Evolutionary conservation across 2,888 invertebrate genomes (phyloP).

Genomic region (Leucophora obtusa): DNA sequence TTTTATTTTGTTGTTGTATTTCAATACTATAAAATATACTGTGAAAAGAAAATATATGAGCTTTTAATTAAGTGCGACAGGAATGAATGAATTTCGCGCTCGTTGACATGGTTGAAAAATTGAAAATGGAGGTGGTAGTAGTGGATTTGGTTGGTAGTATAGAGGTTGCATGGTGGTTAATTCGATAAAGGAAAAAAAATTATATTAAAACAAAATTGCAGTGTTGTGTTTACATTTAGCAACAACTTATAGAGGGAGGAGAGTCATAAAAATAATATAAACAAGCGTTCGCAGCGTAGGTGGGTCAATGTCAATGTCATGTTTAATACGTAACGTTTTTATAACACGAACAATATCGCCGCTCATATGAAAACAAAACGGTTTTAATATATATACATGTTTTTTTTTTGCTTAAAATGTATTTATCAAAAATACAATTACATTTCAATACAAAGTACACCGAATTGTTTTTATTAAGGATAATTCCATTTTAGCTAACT

Average conservation of each 20-base stretch:
- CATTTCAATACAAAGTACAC: too few relatives aligned
- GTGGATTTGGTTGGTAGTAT: not conserved
- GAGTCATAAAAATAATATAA: not conserved
- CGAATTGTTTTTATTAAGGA: too few relatives aligned
- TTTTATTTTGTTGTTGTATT: slow-evolving; percentile 7
- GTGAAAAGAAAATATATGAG: slow-evolving; percentile 28
- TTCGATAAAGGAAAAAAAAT: slow-evolving; percentile 24
- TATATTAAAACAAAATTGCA: slow-evolving; percentile 14
- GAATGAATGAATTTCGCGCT: slow-evolving; percentile 42
- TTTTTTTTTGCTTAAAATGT: too few relatives aligned
- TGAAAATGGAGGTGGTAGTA: slow-evolving; percentile 10
- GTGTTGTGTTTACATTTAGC: slow-evolving; percentile 35
- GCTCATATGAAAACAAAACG: too few relatives aligned
- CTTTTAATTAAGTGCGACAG: slow-evolving; percentile 58
- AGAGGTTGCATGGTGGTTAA: not conserved
- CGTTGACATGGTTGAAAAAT: slow-evolving; percentile 40
- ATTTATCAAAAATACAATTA: too few relatives aligned
- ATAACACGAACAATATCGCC: not conserved
- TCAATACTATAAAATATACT: slow-evolving; percentile 12
- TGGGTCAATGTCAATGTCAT: slow-evolving; percentile 68
- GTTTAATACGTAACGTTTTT: slow-evolving; percentile 45
- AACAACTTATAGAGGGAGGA: slow-evolving; percentile 1
- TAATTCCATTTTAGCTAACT: too few relatives aligned
- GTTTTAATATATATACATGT: too few relatives aligned
- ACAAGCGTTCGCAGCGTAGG: slow-evolving; percentile 55